Percentiles rank a stretch among this genome's conserved stretches.
Conservation (phyloP, 2,888 invertebrate genomes). For the Cheilosia variabilis region DNA sequence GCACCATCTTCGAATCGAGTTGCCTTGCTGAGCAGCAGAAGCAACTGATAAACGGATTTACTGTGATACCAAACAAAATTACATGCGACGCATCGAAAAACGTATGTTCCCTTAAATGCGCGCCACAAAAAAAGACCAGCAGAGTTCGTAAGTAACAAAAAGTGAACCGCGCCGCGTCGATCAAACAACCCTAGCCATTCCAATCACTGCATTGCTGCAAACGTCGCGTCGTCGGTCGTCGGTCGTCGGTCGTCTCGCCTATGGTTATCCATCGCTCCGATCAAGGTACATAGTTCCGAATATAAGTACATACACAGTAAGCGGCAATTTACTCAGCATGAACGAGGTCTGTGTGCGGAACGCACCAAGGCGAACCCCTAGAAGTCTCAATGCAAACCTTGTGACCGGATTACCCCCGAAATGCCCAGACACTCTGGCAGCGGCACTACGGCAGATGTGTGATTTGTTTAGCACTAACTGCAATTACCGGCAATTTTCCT, state of each 20-base stretch:
- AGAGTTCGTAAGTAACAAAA: constrained; percentile 29
- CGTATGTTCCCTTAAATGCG: constrained; percentile 68
- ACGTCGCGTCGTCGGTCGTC: background rate
- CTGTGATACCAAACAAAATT: constrained; percentile 45
- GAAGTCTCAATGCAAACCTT: constrained; percentile 36
- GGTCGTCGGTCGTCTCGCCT: constrained; percentile 15
- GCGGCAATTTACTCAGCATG: constrained; percentile 71
- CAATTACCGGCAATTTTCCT: constrained; percentile 72
- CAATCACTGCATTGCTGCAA: constrained; percentile 54
- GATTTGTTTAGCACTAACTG: constrained; percentile 74
- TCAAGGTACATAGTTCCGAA: constrained; percentile 48
- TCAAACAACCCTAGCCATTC: constrained; percentile 34
- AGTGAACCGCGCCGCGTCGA: constrained; percentile 41
- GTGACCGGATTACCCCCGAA: constrained; percentile 59
- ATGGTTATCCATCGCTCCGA: constrained; percentile 50
- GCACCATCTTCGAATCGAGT: constrained; percentile 44
- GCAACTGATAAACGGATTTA: constrained; percentile 39
- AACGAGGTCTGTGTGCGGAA: constrained; percentile 27
- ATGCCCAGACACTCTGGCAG: constrained; percentile 57
- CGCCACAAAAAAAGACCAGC: constrained; percentile 71
- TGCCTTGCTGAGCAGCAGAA: constrained; percentile 8
- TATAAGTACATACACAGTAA: constrained; percentile 40
- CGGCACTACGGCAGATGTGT: constrained; percentile 62
- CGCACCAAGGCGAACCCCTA: constrained; percentile 48
- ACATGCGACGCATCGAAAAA: constrained; percentile 28